Evolutionary conservation across 2,888 invertebrate species (phyloP).

Genomic region (Chaitophorus viminalis): DNA sequence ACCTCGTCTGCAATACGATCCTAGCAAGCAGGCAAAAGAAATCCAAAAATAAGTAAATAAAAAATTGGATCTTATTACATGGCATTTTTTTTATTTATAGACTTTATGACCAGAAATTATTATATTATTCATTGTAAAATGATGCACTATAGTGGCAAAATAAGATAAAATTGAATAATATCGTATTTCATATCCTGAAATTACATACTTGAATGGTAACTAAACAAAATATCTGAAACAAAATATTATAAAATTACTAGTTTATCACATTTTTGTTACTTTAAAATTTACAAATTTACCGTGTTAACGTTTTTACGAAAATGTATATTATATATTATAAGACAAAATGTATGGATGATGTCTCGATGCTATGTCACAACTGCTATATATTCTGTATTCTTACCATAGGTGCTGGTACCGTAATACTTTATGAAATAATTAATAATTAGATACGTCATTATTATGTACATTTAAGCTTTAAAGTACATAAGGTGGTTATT

Average conservation of each 20-base stretch:
- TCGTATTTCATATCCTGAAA: neutral
- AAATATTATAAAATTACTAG: neutral
- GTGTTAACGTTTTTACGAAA: neutral
- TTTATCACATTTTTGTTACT: neutral
- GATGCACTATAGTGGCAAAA: neutral
- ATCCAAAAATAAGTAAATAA: slow-evolving; percentile 10
- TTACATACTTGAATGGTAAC: neutral
- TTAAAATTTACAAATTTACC: neutral
- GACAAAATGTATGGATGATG: no score
- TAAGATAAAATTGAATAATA: neutral
- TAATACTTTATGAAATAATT: no score
- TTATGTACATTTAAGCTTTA: no score
- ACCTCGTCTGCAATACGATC: slow-evolving; percentile 54
- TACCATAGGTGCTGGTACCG: no score
- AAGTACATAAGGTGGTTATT: no score
- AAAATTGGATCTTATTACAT: slow-evolving; percentile 41
- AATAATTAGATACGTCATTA: no score
- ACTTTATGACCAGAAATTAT: slow-evolving; percentile 27
- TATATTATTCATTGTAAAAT: slow-evolving; percentile 12
- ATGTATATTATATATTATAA: neutral
- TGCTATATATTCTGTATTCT: no score
- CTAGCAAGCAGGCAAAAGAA: neutral
- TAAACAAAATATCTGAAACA: neutral
- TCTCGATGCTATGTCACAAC: no score
- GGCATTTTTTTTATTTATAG: slow-evolving; percentile 23